A percentile compares a stretch with the other conserved stretches of the same genome.
phyloP scores from a whole-genome alignment of 2,797 vertebrate species.

The Crenuchus spilurus region DNA sequence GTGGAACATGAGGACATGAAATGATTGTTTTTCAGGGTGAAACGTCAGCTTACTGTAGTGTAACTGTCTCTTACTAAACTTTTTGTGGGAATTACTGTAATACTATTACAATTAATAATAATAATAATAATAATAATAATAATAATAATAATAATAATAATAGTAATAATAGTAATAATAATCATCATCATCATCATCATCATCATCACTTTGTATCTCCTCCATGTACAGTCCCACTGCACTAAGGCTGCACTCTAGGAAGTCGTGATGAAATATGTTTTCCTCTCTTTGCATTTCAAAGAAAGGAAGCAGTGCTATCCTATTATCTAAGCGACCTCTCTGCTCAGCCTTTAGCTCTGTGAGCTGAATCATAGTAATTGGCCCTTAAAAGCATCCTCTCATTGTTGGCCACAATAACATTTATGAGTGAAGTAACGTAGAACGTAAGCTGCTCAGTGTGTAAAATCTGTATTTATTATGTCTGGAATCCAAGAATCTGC shows the following conservation, averaged over 20 bases:
- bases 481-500: too few species aligned
- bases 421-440: too few species aligned
- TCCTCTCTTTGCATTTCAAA: not conserved
- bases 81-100: not conserved
- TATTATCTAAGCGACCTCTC: not conserved
- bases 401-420: too few species aligned
- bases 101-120: not conserved
- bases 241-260: not conserved
- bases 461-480: too few species aligned
- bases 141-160: not conserved
- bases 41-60: conserved; percentile 17
- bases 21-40: conserved; percentile 11
- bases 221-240: not conserved
- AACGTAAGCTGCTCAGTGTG: too few species aligned
- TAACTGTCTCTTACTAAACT: conserved; percentile 6
- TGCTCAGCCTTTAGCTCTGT: too few species aligned
- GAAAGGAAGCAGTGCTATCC: not conserved
- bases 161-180: not conserved
- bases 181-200: too few species aligned
- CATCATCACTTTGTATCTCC: not conserved
- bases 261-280: not conserved
- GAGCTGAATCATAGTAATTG: not conserved
- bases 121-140: not conserved
- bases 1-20: conserved; percentile 37
- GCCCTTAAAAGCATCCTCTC: too few species aligned